These are phyloP conservation scores for Seriola aureovittata DNA, from an alignment of 2,113 vertebrate genomes.

Conservation along the genomic window DNA sequence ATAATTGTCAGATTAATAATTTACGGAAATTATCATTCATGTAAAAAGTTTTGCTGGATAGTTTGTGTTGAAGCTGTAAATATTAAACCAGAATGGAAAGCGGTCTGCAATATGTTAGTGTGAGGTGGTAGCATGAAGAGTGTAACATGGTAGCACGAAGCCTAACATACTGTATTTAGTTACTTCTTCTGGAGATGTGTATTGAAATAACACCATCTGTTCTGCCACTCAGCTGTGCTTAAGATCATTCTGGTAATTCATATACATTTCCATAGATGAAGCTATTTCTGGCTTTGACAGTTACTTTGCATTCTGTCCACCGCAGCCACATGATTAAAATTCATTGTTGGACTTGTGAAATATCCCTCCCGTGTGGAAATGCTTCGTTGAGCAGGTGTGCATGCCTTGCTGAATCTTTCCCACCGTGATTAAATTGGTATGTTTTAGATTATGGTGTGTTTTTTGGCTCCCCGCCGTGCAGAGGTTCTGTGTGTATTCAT, in stretches of 20 bases:
- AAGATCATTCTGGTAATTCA: conserved; percentile 29
- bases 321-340: conserved; percentile 63
- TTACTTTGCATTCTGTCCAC: conserved; percentile 58
- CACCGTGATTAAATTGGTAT: conserved; percentile 72
- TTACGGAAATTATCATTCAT: neutral
- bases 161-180: conserved; percentile 23
- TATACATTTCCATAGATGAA: conserved; percentile 50
- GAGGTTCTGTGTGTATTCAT: conserved; percentile 69
- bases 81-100: neutral
- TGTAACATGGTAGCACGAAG: conserved; percentile 26
- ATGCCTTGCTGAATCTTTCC: conserved; percentile 59
- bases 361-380: conserved; percentile 56
- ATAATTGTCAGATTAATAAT: neutral
- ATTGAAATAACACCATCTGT: conserved; percentile 56
- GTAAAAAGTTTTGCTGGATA: neutral
- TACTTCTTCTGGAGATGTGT: conserved; percentile 26
- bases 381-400: conserved; percentile 76
- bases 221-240: conserved; percentile 33
- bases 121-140: neutral
- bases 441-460: conserved; percentile 79
- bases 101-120: neutral
- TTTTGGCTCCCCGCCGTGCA: conserved; percentile 66
- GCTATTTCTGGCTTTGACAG: conserved; percentile 47
- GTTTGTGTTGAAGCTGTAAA: neutral
- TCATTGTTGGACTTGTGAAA: conserved; percentile 61